Percentiles rank a stretch among this genome's conserved stretches.
phyloP scores from a whole-genome alignment of 2,888 invertebrate genomes.

The Epistrophella euchroma region DNA sequence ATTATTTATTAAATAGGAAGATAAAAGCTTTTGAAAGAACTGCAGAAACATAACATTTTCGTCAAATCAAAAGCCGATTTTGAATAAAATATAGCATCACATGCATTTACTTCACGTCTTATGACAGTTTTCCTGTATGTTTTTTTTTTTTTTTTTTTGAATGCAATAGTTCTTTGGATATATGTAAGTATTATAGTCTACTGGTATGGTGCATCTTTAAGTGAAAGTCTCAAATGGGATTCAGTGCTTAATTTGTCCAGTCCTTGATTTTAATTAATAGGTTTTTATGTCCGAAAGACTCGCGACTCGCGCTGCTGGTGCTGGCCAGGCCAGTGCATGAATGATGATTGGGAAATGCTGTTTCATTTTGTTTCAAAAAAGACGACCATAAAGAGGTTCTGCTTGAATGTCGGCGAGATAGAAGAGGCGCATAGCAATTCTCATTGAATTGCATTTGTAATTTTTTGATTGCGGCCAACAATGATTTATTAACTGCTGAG shows the following conservation, averaged over 20 bases:
- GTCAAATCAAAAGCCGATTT: no score
- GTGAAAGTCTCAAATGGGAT: conserved; percentile 70
- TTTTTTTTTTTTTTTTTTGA: background rate
- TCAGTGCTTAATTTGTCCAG: conserved; percentile 58
- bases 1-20: no score
- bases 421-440: background rate
- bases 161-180: conserved; percentile 31
- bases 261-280: conserved; percentile 75
- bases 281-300: conserved; percentile 50
- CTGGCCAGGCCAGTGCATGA: background rate
- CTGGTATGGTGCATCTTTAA: conserved; percentile 42
- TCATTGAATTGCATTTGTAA: conserved; percentile 7
- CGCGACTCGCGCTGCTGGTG: background rate
- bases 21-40: no score
- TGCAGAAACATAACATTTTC: no score
- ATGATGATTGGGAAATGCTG: conserved; percentile 59
- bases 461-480: conserved; percentile 39
- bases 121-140: background rate
- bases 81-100: no score
- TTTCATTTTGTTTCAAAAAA: conserved; percentile 19
- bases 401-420: background rate
- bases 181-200: background rate
- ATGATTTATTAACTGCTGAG: conserved; percentile 71
- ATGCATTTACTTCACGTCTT: background rate
- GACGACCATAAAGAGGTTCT: conserved; percentile 33